phyloP scores from a whole-genome alignment of 2,797 vertebrate species.

The Trematomus bernacchii region DNA sequence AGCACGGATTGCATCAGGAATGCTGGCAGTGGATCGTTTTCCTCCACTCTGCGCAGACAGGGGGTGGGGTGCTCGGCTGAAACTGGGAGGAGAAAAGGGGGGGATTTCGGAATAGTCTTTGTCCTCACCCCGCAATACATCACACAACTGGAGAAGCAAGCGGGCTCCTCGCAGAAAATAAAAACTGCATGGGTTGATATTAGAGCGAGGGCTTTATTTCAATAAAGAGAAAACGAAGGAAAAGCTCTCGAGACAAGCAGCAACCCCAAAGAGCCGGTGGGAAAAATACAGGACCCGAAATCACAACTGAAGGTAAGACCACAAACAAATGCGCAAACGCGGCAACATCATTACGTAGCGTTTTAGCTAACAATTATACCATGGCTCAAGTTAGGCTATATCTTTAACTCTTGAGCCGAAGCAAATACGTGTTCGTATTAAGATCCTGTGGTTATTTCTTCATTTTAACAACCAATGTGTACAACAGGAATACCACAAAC shows the following conservation, averaged over 20 bases:
- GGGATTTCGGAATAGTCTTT: conserved; percentile 82
- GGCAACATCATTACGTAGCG: conserved; percentile 24
- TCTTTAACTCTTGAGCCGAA: neutral
- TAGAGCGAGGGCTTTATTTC: conserved; percentile 37
- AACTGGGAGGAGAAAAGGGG: conserved; percentile 71
- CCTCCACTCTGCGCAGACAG: conserved; percentile 57
- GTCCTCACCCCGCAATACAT: conserved; percentile 76
- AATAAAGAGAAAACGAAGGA: conserved; percentile 7
- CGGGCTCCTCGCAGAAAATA: conserved; percentile 18
- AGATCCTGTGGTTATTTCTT: neutral
- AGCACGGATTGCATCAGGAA: conserved; percentile 68
- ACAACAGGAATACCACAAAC: no score
- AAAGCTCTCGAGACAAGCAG: conserved; percentile 7
- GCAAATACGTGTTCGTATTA: rapidly evolving
- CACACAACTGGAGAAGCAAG: conserved; percentile 56
- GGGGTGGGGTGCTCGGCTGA: conserved; percentile 63
- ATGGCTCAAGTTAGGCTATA: neutral
- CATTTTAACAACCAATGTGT: neutral
- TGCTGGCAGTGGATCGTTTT: conserved; percentile 48
- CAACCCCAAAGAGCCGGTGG: conserved; percentile 8
- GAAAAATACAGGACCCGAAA: conserved; percentile 14
- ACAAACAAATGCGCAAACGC: conserved; percentile 29
- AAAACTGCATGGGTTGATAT: conserved; percentile 63
- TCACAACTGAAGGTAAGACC: conserved; percentile 60
- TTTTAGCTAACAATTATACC: conserved; percentile 25